Evolutionary conservation across 2,113 vertebrate species (phyloP).

Genomic region (Phalacrocorax brasilianus): DNA sequence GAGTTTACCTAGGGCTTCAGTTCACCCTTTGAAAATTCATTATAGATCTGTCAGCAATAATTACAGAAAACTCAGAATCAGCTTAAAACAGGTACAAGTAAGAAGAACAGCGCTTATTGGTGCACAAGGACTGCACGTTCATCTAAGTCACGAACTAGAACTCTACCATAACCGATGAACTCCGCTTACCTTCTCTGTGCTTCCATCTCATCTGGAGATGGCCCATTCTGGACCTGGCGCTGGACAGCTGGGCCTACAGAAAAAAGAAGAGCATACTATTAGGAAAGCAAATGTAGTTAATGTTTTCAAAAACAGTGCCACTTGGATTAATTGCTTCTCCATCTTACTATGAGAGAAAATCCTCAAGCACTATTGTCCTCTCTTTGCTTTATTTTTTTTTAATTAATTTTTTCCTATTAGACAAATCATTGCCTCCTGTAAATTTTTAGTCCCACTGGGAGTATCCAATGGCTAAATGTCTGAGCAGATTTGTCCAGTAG

Average conservation of each 20-base stretch:
- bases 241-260: slow-evolving; percentile 87
- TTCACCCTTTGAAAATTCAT: background rate
- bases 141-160: background rate
- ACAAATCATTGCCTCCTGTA: background rate
- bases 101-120: background rate
- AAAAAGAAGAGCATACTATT: slow-evolving; percentile 3
- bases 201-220: slow-evolving; percentile 91
- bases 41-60: background rate
- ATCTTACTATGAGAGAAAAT: background rate
- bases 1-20: background rate
- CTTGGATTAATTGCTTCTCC: background rate
- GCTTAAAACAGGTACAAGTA: background rate
- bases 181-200: slow-evolving; percentile 87
- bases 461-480: background rate
- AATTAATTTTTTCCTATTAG: background rate
- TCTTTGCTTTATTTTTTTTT: background rate
- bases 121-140: background rate
- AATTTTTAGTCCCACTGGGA: background rate
- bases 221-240: slow-evolving; percentile 92
- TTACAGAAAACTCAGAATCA: background rate
- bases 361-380: background rate
- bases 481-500: background rate
- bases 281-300: background rate
- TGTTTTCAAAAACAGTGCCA: background rate
- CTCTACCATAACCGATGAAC: background rate